Evolutionary conservation across 2,113 vertebrate genomes (phyloP).

Genomic region (Melanostigma gelatinosum): DNA sequence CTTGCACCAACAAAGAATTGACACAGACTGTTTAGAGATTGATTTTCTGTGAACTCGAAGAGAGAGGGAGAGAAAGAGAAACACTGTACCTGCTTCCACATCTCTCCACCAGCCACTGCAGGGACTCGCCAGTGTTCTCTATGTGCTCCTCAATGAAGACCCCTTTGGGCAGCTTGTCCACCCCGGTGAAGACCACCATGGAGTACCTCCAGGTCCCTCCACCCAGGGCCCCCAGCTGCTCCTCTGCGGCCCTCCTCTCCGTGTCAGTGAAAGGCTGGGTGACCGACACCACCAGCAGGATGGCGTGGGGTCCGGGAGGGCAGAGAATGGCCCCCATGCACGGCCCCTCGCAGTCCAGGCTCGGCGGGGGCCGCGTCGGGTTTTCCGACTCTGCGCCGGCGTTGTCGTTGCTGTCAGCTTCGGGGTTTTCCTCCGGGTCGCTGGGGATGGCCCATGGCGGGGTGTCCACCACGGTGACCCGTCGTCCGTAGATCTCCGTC

Average conservation of each 20-base stretch:
- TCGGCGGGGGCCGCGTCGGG: conserved; percentile 33
- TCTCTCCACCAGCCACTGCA: conserved; percentile 83
- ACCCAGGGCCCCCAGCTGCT: conserved; percentile 76
- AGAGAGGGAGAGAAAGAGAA: background rate
- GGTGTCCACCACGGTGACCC: conserved; percentile 79
- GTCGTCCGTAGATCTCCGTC: conserved; percentile 74
- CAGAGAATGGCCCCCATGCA: conserved; percentile 81
- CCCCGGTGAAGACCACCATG: conserved; percentile 80
- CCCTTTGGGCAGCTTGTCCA: conserved; percentile 77
- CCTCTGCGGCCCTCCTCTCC: conserved; percentile 75
- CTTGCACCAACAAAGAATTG: background rate
- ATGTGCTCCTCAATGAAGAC: conserved; percentile 82
- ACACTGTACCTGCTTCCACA: conserved; percentile 79
- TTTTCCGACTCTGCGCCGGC: conserved; percentile 57
- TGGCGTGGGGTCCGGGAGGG: conserved; percentile 80
- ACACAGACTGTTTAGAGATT: background rate
- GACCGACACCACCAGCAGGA: conserved; percentile 80
- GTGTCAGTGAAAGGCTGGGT: conserved; percentile 76
- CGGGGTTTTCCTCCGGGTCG: conserved; percentile 13
- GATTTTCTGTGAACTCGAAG: background rate
- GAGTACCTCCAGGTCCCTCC: conserved; percentile 82
- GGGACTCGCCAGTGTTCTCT: conserved; percentile 75
- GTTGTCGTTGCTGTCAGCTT: conserved; percentile 35
- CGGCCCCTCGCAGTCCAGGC: conserved; percentile 77
- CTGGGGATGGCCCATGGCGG: conserved; percentile 65